Conservation (phyloP, 2,888 invertebrate genomes). For the Drosophila nigritarsus region DNA sequence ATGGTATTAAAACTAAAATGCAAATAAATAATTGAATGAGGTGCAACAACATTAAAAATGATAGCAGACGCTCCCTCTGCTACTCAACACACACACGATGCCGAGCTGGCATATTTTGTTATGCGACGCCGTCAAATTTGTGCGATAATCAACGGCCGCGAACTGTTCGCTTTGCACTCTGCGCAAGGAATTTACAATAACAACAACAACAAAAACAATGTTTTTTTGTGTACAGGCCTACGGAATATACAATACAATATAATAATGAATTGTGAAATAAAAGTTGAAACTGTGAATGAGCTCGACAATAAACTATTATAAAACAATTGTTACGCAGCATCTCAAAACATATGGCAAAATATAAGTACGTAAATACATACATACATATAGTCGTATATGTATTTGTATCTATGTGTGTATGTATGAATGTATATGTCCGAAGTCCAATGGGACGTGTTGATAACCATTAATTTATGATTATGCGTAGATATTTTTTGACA, state of each 20-base stretch:
- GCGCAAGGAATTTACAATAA: conserved; percentile 75
- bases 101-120: conserved; percentile 79
- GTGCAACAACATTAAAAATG: conserved; percentile 66
- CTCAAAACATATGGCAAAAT: conserved; percentile 58
- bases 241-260: conserved; percentile 2
- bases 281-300: conserved; percentile 10
- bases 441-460: conserved; percentile 62
- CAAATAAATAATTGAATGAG: conserved; percentile 41
- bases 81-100: conserved; percentile 47
- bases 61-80: conserved; percentile 75
- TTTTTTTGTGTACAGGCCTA: conserved; percentile 48
- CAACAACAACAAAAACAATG: conserved; percentile 71
- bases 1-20: conserved; percentile 18
- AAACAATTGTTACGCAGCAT: conserved; percentile 46
- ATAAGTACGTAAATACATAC: conserved; percentile 19
- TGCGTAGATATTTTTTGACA: conserved; percentile 32
- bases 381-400: neutral
- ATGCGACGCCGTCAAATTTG: conserved; percentile 70
- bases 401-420: conserved; percentile 1
- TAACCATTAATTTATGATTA: conserved; percentile 61
- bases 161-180: conserved; percentile 46
- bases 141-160: conserved; percentile 69
- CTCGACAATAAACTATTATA: conserved; percentile 10
- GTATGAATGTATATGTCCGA: conserved; percentile 48
- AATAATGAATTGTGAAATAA: conserved; percentile 38